These are phyloP conservation scores for Trinectes maculatus DNA, from an alignment of 2,113 vertebrate genomes.

Conservation along the genomic window DNA sequence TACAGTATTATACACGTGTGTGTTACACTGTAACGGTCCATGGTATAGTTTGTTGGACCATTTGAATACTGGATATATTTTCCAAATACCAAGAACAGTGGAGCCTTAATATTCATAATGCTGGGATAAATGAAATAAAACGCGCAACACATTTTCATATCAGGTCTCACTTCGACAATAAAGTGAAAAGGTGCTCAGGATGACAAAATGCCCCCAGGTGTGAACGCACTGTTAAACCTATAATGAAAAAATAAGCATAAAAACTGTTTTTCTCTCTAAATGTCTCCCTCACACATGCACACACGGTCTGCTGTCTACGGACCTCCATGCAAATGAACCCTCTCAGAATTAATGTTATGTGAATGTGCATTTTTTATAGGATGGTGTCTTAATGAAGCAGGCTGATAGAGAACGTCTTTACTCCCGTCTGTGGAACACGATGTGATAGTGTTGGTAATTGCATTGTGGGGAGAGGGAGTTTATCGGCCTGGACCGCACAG, in stretches of 20 bases:
- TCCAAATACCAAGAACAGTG: slow-evolving; percentile 15
- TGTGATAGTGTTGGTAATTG: slow-evolving; percentile 75
- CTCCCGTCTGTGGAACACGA: slow-evolving; percentile 58
- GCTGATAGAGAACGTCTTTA: slow-evolving; percentile 65
- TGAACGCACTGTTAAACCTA: slow-evolving; percentile 18
- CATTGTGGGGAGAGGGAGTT: slow-evolving; percentile 50
- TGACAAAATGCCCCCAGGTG: slow-evolving; percentile 24
- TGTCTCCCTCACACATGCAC: neutral
- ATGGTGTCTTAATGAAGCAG: slow-evolving; percentile 67
- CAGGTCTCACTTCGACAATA: slow-evolving; percentile 27
- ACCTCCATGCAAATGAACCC: slow-evolving; percentile 25
- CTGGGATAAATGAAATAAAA: slow-evolving; percentile 22
- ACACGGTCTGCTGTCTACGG: slow-evolving; percentile 12
- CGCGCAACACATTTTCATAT: slow-evolving; percentile 4
- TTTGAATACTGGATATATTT: slow-evolving; percentile 33
- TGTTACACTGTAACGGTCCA: neutral
- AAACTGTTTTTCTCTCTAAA: neutral
- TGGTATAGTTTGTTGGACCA: neutral
- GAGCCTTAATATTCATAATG: slow-evolving; percentile 20
- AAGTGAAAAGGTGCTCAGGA: slow-evolving; percentile 32
- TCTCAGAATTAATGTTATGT: slow-evolving; percentile 48
- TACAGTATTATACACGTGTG: neutral
- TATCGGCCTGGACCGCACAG: slow-evolving; percentile 50
- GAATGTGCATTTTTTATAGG: slow-evolving; percentile 39
- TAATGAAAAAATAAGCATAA: slow-evolving; percentile 36